Evolutionary conservation across 1,140 invertebrate species (phyloP).

Genomic region (Glossosoma conforme): DNA sequence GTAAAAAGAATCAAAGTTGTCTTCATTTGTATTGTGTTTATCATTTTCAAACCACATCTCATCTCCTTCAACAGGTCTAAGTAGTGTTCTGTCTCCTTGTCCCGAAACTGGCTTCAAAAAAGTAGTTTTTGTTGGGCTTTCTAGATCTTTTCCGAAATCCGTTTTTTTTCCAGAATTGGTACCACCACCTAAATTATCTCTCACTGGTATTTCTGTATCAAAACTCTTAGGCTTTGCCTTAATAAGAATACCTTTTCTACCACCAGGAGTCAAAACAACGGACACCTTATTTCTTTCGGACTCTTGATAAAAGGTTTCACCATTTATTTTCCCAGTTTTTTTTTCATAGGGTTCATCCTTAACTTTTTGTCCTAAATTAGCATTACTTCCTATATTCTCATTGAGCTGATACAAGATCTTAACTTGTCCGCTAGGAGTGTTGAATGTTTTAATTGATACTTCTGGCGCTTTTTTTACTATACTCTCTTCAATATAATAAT

Average conservation of each 20-base stretch:
- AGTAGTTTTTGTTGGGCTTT: slow-evolving; percentile 14
- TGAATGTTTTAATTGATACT: slow-evolving; percentile 28
- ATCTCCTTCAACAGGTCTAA: slow-evolving; percentile 19
- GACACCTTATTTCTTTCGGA: slow-evolving; percentile 29
- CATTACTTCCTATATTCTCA: slow-evolving; percentile 19
- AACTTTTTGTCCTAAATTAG: slow-evolving; percentile 7
- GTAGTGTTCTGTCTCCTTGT: slow-evolving; percentile 11
- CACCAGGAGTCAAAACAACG: slow-evolving; percentile 26
- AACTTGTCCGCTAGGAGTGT: slow-evolving; percentile 26
- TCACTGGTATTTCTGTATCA: slow-evolving; percentile 3
- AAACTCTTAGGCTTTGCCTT: slow-evolving; percentile 23
- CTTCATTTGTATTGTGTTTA: slow-evolving; percentile 8
- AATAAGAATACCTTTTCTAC: slow-evolving; percentile 26
- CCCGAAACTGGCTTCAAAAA: slow-evolving; percentile 16
- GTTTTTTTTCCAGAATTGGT: slow-evolving; percentile 4
- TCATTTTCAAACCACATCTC: slow-evolving; percentile 22
- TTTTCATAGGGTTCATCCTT: neutral
- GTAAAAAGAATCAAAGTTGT: slow-evolving; percentile 22
- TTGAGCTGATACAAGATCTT: slow-evolving; percentile 28
- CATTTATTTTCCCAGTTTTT: slow-evolving; percentile 10
- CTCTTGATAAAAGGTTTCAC: slow-evolving; percentile 23
- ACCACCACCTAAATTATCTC: slow-evolving; percentile 10
- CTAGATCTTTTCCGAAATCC: slow-evolving; percentile 3
- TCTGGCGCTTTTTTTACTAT: slow-evolving; percentile 12
- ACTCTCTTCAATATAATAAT: slow-evolving; percentile 4